A percentile compares a stretch with the other conserved stretches of the same genome.
phyloP scores from a whole-genome alignment of 2,888 invertebrate species.

The Tiliacea aurago region DNA sequence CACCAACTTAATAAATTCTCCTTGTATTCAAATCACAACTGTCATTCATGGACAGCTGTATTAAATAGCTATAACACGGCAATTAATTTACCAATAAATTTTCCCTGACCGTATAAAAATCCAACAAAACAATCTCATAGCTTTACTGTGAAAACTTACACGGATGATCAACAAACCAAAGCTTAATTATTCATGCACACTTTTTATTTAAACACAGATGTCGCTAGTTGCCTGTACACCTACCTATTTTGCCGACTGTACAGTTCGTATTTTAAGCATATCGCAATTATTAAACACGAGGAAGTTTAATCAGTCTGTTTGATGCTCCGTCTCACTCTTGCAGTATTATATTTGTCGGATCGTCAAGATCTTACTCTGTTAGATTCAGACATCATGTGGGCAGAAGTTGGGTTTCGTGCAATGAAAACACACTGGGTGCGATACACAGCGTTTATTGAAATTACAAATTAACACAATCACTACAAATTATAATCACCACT shows the following conservation, averaged over 20 bases:
- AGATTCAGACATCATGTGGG: too few relatives aligned
- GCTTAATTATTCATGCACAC: background rate
- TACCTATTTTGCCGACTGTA: conserved; percentile 23
- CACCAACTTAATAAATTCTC: too few relatives aligned
- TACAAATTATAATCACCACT: too few relatives aligned
- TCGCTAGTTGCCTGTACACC: conserved; percentile 3
- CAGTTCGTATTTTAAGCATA: conserved; percentile 34
- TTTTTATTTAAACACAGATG: conserved; percentile 4
- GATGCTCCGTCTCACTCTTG: conserved; percentile 19
- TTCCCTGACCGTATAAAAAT: background rate
- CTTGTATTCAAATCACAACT: too few relatives aligned
- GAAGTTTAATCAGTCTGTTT: conserved; percentile 30
- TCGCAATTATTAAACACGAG: conserved; percentile 41
- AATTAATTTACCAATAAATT: too few relatives aligned
- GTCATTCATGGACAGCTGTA: too few relatives aligned
- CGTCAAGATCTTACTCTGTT: too few relatives aligned
- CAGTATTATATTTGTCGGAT: background rate
- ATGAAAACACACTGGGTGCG: too few relatives aligned
- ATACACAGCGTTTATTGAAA: too few relatives aligned
- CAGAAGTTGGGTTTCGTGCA: too few relatives aligned
- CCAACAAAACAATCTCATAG: background rate
- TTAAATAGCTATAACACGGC: too few relatives aligned
- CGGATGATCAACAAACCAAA: background rate
- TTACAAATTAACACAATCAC: too few relatives aligned
- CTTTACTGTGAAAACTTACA: background rate